phyloP scores from a whole-genome alignment of 2,888 invertebrate species.

The Polylopha cassiicola region DNA sequence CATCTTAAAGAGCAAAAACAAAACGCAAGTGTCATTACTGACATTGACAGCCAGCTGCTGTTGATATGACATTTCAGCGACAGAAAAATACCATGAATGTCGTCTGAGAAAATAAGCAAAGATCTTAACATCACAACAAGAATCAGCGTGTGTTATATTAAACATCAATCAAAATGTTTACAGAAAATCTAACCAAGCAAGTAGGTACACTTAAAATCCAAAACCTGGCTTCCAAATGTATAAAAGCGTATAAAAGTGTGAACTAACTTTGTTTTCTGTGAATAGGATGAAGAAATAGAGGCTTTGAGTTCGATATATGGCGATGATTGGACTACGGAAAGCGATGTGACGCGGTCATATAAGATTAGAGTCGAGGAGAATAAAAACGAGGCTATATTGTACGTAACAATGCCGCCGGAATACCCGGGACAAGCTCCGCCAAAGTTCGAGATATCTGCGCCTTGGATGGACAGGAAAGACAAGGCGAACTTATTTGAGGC shows the following conservation, averaged over 20 bases:
- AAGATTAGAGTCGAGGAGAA: slow-evolving; percentile 76
- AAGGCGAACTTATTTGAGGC: slow-evolving; percentile 75
- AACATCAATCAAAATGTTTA: slow-evolving; percentile 1
- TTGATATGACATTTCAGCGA: no score
- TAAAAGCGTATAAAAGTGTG: neutral
- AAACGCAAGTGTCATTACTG: no score
- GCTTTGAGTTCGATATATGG: slow-evolving; percentile 84
- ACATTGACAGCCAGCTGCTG: no score
- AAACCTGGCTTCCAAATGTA: neutral
- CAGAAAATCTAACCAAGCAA: slow-evolving; percentile 27
- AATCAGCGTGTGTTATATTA: no score
- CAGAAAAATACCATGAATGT: no score
- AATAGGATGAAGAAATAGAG: slow-evolving; percentile 82
- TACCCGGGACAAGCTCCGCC: slow-evolving; percentile 83
- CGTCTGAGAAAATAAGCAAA: no score
- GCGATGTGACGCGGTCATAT: slow-evolving; percentile 74
- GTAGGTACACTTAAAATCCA: slow-evolving; percentile 16
- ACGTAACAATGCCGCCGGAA: slow-evolving; percentile 78
- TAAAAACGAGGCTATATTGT: slow-evolving; percentile 74
- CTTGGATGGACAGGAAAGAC: slow-evolving; percentile 79
- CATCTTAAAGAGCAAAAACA: no score
- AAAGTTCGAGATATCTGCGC: slow-evolving; percentile 83
- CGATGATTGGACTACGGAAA: slow-evolving; percentile 80
- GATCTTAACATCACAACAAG: no score
- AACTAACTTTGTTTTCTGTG: neutral